phyloP scores from a whole-genome alignment of 2,113 vertebrate species.

The Chloropsis hardwickii region DNA sequence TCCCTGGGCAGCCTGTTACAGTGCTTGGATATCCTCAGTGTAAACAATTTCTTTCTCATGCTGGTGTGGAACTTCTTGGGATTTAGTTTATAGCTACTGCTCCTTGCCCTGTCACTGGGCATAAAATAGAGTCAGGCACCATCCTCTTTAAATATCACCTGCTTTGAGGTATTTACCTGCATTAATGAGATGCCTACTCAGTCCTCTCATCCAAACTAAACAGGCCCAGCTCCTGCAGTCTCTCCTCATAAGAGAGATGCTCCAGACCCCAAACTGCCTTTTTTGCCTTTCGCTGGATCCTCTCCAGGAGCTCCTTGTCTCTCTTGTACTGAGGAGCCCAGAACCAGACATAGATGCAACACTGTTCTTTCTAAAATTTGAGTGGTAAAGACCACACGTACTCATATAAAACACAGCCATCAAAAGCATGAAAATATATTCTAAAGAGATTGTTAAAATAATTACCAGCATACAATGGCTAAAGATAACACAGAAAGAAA shows the following conservation, averaged over 20 bases:
- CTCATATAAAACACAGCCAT: background rate
- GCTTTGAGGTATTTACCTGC: background rate
- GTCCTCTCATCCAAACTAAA: background rate
- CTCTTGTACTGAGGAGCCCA: background rate
- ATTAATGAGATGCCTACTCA: background rate
- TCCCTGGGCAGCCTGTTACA: background rate
- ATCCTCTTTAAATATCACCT: background rate
- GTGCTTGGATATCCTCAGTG: background rate
- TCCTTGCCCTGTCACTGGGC: accelerated
- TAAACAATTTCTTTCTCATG: background rate
- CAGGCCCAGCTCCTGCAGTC: background rate
- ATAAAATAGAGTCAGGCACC: background rate
- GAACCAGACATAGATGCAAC: background rate
- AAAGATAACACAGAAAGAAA: background rate
- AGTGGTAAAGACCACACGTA: background rate
- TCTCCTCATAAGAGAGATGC: background rate
- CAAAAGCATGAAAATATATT: background rate
- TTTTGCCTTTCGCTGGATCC: background rate
- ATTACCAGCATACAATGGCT: background rate
- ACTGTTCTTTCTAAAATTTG: background rate
- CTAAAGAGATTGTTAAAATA: background rate
- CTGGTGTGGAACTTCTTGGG: background rate
- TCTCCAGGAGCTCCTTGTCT: background rate
- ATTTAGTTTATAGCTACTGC: background rate
- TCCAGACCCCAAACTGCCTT: too few species aligned